Base-by-base conservation (phyloP, 2,797 vertebrate genomes). In the Triplophysa yarkandensis region DNA sequence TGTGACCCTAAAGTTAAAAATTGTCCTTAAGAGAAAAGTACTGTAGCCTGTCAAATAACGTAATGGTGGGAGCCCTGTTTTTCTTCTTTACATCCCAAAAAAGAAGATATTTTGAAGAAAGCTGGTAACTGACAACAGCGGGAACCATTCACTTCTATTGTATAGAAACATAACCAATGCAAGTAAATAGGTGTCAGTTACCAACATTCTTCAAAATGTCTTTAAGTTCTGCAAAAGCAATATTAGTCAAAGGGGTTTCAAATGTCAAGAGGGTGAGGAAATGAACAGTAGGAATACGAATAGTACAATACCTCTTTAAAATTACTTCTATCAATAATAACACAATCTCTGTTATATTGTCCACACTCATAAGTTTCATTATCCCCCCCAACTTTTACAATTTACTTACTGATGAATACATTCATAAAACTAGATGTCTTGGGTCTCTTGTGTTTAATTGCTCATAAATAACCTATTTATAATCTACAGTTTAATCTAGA, bases 251-350 rank as follows among this genome's bases (percentile, higher is more conserved):
- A 54, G 19, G 13, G 23, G 7, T 32, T 54, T 34, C 4, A 25
- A 21, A 71, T n/a, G n/a, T 70, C 11, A 25, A 54, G 30, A 9
- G 46, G 9, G 23, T 63, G 61, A 71, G n/a, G n/a, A 41, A 58
- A 71, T 32, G 25, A 46, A 34, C 27, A 43, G n/a, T n/a, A n/a
- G n/a, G n/a, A n/a, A n/a, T 17, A 34, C 54, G 52, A 66, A 46
- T 39, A 55, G 57, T 50, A 68, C 23, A 60, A 54, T 50, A 25
- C 19, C 32, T 63, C 43, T 41, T 69, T n/a, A 52, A 67, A 43
- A 62, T 75, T 78, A 72, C 57, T n/a, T 54, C 36, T 43, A 68
- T 75, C 57, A 46, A 71, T 62, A 43, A 68, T 72, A 72, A 54
- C 25, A 54, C 54, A 58, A 23, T 10, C 46, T 72, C 25, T 63